phyloP scores from a whole-genome alignment of 2,888 invertebrate species.

The Caenorhabditis angaria region DNA sequence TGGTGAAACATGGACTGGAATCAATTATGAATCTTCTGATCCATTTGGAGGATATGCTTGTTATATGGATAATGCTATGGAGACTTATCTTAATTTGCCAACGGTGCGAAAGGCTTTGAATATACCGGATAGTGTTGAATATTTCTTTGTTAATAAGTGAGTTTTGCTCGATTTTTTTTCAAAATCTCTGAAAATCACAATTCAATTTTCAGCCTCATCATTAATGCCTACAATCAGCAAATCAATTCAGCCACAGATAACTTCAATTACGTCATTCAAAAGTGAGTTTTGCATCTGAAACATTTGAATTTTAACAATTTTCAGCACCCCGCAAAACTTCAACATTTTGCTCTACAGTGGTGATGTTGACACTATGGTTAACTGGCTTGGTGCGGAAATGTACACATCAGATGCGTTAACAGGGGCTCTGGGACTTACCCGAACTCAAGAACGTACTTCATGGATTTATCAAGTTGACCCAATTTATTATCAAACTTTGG shows the following conservation, averaged over 20 bases:
- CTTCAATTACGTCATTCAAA: slow-evolving; percentile 30
- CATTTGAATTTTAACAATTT: neutral
- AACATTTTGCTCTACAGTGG: slow-evolving; percentile 46
- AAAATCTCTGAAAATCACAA: neutral
- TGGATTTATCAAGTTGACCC: slow-evolving; percentile 39
- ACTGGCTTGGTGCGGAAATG: slow-evolving; percentile 49
- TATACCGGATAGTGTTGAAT: slow-evolving; percentile 44
- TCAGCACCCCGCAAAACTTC: slow-evolving; percentile 31
- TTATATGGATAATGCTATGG: slow-evolving; percentile 54
- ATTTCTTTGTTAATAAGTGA: slow-evolving; percentile 39
- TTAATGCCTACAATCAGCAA: slow-evolving; percentile 48
- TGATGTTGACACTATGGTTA: slow-evolving; percentile 51
- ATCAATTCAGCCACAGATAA: slow-evolving; percentile 28
- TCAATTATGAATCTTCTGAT: slow-evolving; percentile 61
- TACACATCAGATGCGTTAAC: slow-evolving; percentile 27
- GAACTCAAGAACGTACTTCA: slow-evolving; percentile 13
- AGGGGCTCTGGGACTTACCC: neutral
- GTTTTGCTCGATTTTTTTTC: slow-evolving; percentile 8
- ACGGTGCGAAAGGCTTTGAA: slow-evolving; percentile 63
- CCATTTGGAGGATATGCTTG: slow-evolving; percentile 60
- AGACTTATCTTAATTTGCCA: slow-evolving; percentile 57
- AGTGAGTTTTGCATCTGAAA: slow-evolving; percentile 12
- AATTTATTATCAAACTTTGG: slow-evolving; percentile 24
- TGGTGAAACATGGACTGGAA: slow-evolving; percentile 53
- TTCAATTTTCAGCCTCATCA: slow-evolving; percentile 30